Conservation (phyloP, 2,888 invertebrate species). For the Pseudococcus longispinus region DNA sequence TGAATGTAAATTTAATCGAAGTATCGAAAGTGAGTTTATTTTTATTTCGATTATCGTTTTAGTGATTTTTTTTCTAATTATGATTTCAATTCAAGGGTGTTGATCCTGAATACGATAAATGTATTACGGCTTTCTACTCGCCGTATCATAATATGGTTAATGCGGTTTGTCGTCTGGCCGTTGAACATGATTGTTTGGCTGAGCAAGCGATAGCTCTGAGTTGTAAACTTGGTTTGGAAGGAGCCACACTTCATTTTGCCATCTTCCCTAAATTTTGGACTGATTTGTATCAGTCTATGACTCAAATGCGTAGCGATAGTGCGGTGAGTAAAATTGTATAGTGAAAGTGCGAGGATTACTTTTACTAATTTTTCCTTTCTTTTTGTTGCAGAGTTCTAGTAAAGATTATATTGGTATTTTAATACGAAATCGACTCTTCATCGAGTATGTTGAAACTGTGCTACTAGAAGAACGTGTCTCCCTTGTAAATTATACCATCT, state of each 20-base stretch:
- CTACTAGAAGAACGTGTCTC: constrained; percentile 86
- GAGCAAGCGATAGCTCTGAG: constrained; percentile 85
- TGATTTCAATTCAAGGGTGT: constrained; percentile 67
- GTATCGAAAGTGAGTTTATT: constrained; percentile 67
- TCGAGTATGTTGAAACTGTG: constrained; percentile 90
- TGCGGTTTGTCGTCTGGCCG: constrained; percentile 83
- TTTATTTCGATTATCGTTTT: neutral
- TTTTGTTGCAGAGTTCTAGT: constrained; percentile 71
- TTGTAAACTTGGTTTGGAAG: constrained; percentile 90
- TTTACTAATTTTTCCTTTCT: neutral
- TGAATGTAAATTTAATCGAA: constrained; percentile 78
- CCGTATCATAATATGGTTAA: constrained; percentile 92
- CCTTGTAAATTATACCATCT: constrained; percentile 82
- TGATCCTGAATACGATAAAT: constrained; percentile 79
- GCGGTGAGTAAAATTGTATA: constrained; percentile 14
- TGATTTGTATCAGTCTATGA: constrained; percentile 80
- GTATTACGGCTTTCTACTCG: constrained; percentile 77
- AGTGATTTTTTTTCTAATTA: neutral
- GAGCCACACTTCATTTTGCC: constrained; percentile 83
- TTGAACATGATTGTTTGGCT: constrained; percentile 85
- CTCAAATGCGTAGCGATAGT: constrained; percentile 67
- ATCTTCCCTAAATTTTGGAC: constrained; percentile 92
- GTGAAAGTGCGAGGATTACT: neutral
- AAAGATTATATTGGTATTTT: constrained; percentile 82
- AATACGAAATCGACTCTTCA: constrained; percentile 80